Percentiles rank a stretch among this genome's conserved stretches.
These are phyloP conservation scores for Euspilapteryx auroguttella DNA, from an alignment of 2,888 invertebrate species.

Conservation along the genomic window DNA sequence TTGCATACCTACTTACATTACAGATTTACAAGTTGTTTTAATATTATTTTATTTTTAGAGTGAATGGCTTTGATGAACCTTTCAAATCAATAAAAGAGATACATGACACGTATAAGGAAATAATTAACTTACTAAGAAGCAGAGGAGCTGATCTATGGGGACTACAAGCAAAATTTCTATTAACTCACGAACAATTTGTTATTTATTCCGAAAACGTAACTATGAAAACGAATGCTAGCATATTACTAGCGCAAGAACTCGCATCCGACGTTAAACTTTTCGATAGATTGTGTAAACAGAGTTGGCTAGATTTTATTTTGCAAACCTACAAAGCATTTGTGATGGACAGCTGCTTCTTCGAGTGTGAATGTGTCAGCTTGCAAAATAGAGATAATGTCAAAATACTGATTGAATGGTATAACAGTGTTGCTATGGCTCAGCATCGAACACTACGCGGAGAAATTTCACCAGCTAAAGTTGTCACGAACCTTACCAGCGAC, in stretches of 20 bases:
- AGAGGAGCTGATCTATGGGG: conserved; percentile 34
- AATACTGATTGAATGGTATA: conserved; percentile 36
- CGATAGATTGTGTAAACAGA: conserved; percentile 39
- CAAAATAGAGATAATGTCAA: conserved; percentile 26
- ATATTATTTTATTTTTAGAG: conserved; percentile 15
- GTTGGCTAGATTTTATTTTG: conserved; percentile 65
- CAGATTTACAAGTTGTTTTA: conserved; percentile 5
- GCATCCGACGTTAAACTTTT: conserved; percentile 21
- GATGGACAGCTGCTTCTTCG: conserved; percentile 47
- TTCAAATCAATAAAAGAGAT: conserved; percentile 35
- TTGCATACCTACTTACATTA: conserved; percentile 1
- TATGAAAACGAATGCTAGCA: conserved; percentile 30
- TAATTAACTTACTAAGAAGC: conserved; percentile 26
- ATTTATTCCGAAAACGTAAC: conserved; percentile 25
- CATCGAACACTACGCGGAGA: conserved; percentile 19
- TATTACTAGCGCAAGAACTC: conserved; percentile 22
- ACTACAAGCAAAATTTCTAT: conserved; percentile 31
- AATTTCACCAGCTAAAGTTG: conserved; percentile 19
- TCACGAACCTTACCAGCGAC: conserved; percentile 49
- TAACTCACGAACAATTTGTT: conserved; percentile 38
- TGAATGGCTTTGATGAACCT: conserved; percentile 22
- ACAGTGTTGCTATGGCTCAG: conserved; percentile 24
- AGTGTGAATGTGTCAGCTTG: conserved; percentile 33
- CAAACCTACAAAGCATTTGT: conserved; percentile 64
- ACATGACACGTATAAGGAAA: conserved; percentile 35